Evolutionary conservation across 2,113 vertebrate genomes (phyloP).

Genomic region (Dromas ardeola): DNA sequence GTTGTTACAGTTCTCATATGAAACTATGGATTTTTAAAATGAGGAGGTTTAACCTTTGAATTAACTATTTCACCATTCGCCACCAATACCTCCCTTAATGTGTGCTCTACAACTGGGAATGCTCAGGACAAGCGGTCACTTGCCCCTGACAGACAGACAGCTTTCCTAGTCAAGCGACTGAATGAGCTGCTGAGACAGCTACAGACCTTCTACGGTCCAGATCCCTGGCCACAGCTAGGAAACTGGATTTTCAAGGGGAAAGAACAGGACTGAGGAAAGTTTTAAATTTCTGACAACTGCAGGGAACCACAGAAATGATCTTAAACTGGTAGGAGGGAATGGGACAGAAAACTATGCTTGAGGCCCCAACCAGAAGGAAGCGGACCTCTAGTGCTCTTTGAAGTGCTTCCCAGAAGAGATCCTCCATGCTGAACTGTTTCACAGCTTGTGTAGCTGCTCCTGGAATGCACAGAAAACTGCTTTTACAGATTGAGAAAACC

Average conservation of each 20-base stretch:
- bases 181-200: not conserved
- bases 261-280: fast-evolving
- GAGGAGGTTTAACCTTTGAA: not conserved
- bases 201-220: not conserved
- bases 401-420: not conserved
- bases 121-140: not conserved
- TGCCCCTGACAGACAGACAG: not conserved
- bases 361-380: not conserved
- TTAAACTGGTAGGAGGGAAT: not conserved
- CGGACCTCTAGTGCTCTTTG: not conserved
- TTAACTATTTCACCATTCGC: fast-evolving
- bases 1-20: not conserved
- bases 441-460: not conserved
- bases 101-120: not conserved
- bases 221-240: not conserved
- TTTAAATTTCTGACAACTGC: not conserved
- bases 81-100: not conserved
- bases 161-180: not conserved
- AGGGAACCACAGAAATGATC: not conserved
- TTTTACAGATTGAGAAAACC: not conserved
- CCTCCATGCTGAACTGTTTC: not conserved
- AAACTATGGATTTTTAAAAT: not conserved
- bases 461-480: not conserved
- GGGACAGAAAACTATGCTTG: not conserved
- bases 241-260: not conserved